phyloP scores from a whole-genome alignment of 2,888 invertebrate genomes.

The Cepaea hortensis region DNA sequence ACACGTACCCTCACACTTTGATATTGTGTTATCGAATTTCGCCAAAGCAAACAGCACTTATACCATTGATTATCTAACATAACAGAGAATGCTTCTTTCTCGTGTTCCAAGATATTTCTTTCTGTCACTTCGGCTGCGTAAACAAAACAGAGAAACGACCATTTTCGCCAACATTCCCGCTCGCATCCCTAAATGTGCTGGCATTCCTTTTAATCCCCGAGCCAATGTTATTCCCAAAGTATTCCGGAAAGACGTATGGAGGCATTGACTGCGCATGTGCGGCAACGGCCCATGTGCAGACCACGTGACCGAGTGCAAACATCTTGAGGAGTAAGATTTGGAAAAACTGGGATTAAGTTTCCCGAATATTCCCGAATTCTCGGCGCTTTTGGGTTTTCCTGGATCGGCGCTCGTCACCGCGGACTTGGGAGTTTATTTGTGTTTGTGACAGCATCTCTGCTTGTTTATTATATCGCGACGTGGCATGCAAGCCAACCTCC shows the following conservation, averaged over 20 bases:
- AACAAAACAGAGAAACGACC: slow-evolving; percentile 17
- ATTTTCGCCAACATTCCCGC: slow-evolving; percentile 18
- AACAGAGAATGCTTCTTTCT: not conserved
- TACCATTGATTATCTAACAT: not conserved
- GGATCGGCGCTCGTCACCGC: not conserved
- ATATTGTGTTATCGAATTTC: no score
- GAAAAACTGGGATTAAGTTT: slow-evolving; percentile 31
- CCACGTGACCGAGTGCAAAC: slow-evolving; percentile 38
- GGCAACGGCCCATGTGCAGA: slow-evolving; percentile 10
- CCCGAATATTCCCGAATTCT: slow-evolving; percentile 35
- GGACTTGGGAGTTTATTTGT: slow-evolving; percentile 33
- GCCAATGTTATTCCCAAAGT: slow-evolving; percentile 2
- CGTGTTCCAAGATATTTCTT: not conserved
- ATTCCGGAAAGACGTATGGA: slow-evolving; percentile 2
- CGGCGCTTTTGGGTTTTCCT: slow-evolving; percentile 10
- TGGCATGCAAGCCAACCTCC: not conserved
- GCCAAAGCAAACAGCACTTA: not conserved
- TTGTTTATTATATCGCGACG: slow-evolving; percentile 33
- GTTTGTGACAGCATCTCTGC: slow-evolving; percentile 29
- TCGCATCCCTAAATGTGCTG: not conserved
- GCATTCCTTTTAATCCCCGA: not conserved
- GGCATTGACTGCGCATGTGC: slow-evolving; percentile 32
- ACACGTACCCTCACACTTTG: no score
- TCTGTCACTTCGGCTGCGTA: not conserved
- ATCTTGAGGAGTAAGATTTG: slow-evolving; percentile 37